Evolutionary conservation across 2,113 vertebrate genomes (phyloP).

Genomic region (Tragulus kanchil): DNA sequence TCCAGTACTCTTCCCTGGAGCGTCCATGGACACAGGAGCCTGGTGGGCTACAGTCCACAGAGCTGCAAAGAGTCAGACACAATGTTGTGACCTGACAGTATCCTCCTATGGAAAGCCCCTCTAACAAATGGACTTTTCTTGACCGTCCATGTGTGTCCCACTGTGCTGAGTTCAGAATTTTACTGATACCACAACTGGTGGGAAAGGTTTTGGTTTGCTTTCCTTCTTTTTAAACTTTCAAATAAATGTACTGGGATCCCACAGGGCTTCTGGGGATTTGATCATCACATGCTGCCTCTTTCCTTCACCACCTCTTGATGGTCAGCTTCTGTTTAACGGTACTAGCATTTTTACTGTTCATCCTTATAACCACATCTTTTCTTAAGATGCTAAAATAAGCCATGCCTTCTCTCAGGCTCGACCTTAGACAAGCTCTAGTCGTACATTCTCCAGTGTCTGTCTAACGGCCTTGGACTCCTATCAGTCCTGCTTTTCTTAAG

Average conservation of each 20-base stretch:
- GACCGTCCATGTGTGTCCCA: neutral
- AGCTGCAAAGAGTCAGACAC: too few species aligned
- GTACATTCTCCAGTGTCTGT: neutral
- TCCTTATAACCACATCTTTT: neutral
- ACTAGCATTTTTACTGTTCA: neutral
- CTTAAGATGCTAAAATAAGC: neutral
- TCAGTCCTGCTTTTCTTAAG: neutral
- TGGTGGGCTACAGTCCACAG: too few species aligned
- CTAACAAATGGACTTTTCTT: neutral
- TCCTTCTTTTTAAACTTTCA: neutral
- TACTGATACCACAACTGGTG: neutral
- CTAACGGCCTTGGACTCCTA: neutral
- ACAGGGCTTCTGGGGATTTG: neutral
- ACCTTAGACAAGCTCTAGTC: neutral
- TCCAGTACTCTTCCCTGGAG: too few species aligned
- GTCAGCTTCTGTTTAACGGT: neutral
- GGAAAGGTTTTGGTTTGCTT: neutral
- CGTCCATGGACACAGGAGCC: too few species aligned
- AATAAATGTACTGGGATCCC: neutral
- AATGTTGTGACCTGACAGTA: neutral
- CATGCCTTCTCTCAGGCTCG: neutral
- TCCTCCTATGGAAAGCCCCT: neutral
- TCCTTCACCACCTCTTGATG: neutral
- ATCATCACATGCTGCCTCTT: neutral
- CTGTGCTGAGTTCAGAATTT: neutral